Base-by-base conservation (phyloP, 1,140 invertebrate species). In the Neelides sp. region DNA sequence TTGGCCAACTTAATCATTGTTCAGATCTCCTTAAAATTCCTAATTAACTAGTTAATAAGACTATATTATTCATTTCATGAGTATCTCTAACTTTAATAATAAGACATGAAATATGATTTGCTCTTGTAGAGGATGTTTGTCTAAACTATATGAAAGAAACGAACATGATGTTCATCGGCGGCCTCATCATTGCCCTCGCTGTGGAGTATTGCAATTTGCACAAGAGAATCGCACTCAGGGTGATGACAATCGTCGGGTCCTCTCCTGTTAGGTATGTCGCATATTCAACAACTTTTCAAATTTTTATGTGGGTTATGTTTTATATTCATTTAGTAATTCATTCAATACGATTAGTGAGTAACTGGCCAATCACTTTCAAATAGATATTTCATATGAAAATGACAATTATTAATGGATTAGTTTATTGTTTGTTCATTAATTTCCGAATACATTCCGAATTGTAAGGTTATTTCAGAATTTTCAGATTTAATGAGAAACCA, bases 161-260 rank as follows among this genome's bases (percentile, higher is more conserved):
- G 3, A 75, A 67, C 46, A 67, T 76, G 63, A 61, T 78, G 51
- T 75, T 77, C 58, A 58, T 78, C 12, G 75, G 75, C 3, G 71
- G 72, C 12, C 58, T 76, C 26, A 65, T 75, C 2, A 65, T 75
- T 44, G 69, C 69, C 15, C 51, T 69, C 0, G 70, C 68, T 2
- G 62, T 72, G 10, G 69, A 71, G 55, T 61, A 69, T 49, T 64
- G 65, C 44, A 67, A 70, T 48, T 57, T 71, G 3, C 69, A 71
- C 50, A 64, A 65, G 37, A 48, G 69, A 40, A 65, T 72, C 4
- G 69, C 69, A 5, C 62, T 71, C 1, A 62, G 63, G 49, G 64
- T 71, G 8, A 47, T 71, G 26, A 50, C 64, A 4, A 51, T 54
- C 15, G 55, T 71, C 1, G 68, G 69, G 34, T 49, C 63, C 0